Percentiles rank a stretch among this genome's conserved stretches.
Conservation (phyloP, 1,140 invertebrate genomes). For the Nilaparvata lugens region DNA sequence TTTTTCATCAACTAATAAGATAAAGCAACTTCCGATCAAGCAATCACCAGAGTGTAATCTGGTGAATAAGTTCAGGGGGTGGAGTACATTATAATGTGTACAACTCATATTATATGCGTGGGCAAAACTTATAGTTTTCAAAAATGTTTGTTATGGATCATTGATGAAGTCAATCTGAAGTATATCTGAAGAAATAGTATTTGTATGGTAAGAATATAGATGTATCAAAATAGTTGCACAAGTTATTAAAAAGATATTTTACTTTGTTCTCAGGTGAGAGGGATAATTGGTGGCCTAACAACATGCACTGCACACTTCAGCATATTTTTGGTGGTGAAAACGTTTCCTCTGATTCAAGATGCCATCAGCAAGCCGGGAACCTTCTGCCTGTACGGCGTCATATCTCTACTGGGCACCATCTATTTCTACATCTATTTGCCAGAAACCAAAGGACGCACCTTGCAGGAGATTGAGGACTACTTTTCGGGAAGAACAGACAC, state of each 20-base stretch:
- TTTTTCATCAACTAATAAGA: too few species aligned
- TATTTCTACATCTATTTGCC: conserved; percentile 56
- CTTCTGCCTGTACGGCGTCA: conserved; percentile 51
- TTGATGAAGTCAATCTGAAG: background rate
- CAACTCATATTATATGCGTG: too few species aligned
- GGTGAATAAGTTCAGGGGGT: too few species aligned
- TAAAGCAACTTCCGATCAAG: too few species aligned
- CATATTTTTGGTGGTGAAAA: conserved; percentile 58
- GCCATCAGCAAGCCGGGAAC: conserved; percentile 45
- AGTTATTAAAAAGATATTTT: too few species aligned
- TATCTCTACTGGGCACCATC: conserved; percentile 43
- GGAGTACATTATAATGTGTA: too few species aligned
- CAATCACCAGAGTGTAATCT: too few species aligned
- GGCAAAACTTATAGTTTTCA: too few species aligned
- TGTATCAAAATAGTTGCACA: background rate
- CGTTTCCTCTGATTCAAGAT: conserved; percentile 46
- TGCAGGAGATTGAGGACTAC: conserved; percentile 69
- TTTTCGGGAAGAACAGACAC: conserved; percentile 44
- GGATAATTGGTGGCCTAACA: conserved; percentile 53
- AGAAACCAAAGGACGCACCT: conserved; percentile 67
- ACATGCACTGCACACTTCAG: conserved; percentile 52
- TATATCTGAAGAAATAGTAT: background rate
- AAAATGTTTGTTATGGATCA: too few species aligned
- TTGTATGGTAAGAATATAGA: background rate
- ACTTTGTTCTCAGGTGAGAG: conserved; percentile 44